A percentile compares a stretch with the other conserved stretches of the same genome.
These are phyloP conservation scores for Amphilophus citrinellus DNA, from an alignment of 2,113 vertebrate species.

Conservation along the genomic window DNA sequence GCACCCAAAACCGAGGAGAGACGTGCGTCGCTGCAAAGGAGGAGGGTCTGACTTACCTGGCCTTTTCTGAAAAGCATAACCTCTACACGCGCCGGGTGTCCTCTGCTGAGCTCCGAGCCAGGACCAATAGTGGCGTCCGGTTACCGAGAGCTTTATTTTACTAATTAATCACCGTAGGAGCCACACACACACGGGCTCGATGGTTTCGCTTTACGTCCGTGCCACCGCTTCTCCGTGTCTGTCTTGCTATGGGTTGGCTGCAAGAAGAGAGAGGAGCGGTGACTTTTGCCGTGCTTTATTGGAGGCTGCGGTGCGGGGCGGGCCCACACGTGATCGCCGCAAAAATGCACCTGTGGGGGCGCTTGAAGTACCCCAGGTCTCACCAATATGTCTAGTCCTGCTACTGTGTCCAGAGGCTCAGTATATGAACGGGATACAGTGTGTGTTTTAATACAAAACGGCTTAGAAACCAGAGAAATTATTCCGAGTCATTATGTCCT, in stretches of 20 bases:
- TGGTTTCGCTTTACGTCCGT: conserved; percentile 56
- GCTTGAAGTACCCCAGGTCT: neutral
- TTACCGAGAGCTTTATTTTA: conserved; percentile 47
- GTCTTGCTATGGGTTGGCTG: conserved; percentile 4
- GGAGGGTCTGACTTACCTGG: conserved; percentile 61
- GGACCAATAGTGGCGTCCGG: conserved; percentile 36
- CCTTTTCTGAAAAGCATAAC: conserved; percentile 5
- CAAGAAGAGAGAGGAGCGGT: conserved; percentile 34
- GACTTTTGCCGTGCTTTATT: conserved; percentile 73
- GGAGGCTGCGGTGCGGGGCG: conserved; percentile 69
- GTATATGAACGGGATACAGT: neutral
- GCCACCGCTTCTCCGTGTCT: neutral
- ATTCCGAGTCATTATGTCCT: too few relatives aligned
- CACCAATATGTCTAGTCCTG: neutral
- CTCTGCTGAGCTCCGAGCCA: neutral
- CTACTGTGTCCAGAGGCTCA: neutral
- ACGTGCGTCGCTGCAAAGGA: conserved; percentile 13
- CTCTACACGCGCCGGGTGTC: conserved; percentile 42
- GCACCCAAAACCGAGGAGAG: neutral
- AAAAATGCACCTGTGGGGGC: conserved; percentile 73
- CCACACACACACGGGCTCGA: neutral
- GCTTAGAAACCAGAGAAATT: neutral
- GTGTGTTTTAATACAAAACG: neutral
- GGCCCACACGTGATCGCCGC: conserved; percentile 57
- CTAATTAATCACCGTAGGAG: conserved; percentile 51